Evolutionary conservation across 2,113 vertebrate species (phyloP).

Genomic region (Geococcyx californianus): DNA sequence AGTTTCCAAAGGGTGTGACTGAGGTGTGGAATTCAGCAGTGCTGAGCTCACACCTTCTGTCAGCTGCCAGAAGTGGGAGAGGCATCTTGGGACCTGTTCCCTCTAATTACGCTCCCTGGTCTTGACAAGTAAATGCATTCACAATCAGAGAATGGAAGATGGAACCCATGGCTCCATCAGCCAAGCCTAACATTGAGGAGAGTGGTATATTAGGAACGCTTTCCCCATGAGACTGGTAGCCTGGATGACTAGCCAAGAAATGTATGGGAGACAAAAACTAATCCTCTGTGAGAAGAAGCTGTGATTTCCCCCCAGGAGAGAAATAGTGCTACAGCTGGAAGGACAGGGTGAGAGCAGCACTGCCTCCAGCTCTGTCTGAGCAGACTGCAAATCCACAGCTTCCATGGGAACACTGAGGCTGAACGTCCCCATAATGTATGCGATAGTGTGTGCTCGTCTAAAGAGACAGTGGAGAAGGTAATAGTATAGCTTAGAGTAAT

Average conservation of each 20-base stretch:
- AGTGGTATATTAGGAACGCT: background rate
- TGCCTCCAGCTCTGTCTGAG: constrained; percentile 37
- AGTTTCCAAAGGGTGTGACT: constrained; percentile 41
- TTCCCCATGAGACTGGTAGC: background rate
- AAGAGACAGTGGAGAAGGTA: background rate
- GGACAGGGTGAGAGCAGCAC: background rate
- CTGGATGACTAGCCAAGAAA: background rate
- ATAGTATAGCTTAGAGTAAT: background rate
- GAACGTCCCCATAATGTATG: background rate
- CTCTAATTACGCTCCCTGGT: constrained; percentile 46
- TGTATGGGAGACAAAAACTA: background rate
- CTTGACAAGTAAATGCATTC: constrained; percentile 39
- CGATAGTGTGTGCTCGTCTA: background rate
- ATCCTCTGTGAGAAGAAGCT: constrained; percentile 4
- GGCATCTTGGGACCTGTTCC: constrained; percentile 44
- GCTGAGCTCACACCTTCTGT: constrained; percentile 46
- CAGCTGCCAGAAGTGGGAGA: constrained; percentile 43
- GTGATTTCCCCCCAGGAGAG: background rate
- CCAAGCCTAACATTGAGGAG: background rate
- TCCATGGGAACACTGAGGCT: background rate
- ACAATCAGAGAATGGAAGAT: background rate
- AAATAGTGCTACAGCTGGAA: background rate
- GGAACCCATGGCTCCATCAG: background rate
- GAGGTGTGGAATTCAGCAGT: constrained; percentile 32
- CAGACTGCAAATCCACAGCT: background rate